phyloP scores from a whole-genome alignment of 2,113 vertebrate genomes.

The Nannobrachium achirus region DNA sequence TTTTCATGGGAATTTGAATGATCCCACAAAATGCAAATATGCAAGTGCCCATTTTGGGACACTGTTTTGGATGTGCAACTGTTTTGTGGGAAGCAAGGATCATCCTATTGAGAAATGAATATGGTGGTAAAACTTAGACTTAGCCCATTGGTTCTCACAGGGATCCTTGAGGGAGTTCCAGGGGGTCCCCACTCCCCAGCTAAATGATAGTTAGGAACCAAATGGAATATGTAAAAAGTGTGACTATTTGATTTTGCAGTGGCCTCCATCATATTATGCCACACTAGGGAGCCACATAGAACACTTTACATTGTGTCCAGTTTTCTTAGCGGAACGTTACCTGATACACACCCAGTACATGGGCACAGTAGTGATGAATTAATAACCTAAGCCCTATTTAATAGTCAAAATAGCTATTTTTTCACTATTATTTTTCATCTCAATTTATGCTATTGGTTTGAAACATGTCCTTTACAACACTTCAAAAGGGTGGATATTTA shows the following conservation, averaged over 20 bases:
- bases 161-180: too few relatives aligned
- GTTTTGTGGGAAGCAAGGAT: constrained; percentile 40
- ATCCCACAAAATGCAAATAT: constrained; percentile 62
- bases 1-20: constrained; percentile 57
- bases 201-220: too few relatives aligned
- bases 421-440: too few relatives aligned
- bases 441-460: too few relatives aligned
- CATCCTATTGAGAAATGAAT: constrained; percentile 28
- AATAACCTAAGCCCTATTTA: too few relatives aligned
- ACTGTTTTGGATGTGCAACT: constrained; percentile 56
- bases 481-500: too few relatives aligned
- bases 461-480: too few relatives aligned
- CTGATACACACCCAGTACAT: constrained; percentile 14
- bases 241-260: background rate
- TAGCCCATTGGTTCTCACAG: too few relatives aligned
- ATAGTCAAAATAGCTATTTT: too few relatives aligned
- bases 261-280: background rate
- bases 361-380: constrained; percentile 5
- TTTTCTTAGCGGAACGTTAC: background rate
- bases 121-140: constrained; percentile 16
- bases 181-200: too few relatives aligned
- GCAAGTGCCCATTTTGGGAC: constrained; percentile 22
- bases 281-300: background rate
- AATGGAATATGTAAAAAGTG: too few relatives aligned
- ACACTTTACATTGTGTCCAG: constrained; percentile 1